Evolutionary conservation across 2,888 invertebrate genomes (phyloP).

Genomic region (Amphimallon solstitiale): DNA sequence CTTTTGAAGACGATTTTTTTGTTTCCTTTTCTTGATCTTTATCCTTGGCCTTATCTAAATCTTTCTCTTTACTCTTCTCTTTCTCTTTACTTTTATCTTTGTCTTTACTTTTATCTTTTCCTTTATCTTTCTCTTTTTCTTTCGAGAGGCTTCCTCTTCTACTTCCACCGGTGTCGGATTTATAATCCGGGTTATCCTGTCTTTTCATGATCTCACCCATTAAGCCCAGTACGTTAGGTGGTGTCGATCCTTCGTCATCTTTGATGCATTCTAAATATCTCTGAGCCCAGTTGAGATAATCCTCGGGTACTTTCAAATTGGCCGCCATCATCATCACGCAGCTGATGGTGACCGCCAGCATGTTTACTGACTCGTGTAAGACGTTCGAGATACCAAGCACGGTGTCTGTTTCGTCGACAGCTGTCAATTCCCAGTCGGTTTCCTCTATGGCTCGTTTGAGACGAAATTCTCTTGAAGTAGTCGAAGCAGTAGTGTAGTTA

Average conservation of each 20-base stretch:
- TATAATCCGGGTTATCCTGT: background rate
- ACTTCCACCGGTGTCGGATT: background rate
- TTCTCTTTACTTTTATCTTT: no score
- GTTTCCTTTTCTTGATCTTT: conserved; percentile 10
- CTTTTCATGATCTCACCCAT: conserved; percentile 45
- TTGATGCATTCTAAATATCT: conserved; percentile 48
- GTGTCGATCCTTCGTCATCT: conserved; percentile 44
- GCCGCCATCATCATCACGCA: conserved; percentile 51
- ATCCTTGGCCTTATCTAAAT: no score
- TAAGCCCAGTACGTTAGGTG: conserved; percentile 49
- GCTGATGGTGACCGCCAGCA: conserved; percentile 48
- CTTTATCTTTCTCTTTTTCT: no score
- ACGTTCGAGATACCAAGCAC: conserved; percentile 32
- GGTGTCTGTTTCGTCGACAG: conserved; percentile 35
- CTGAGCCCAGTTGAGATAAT: conserved; percentile 44
- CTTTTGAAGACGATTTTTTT: background rate
- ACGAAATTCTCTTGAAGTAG: conserved; percentile 40
- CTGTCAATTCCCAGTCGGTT: conserved; percentile 39
- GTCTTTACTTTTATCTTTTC: background rate
- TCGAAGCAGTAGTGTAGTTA: conserved; percentile 1
- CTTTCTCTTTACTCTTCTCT: no score
- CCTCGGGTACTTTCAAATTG: conserved; percentile 41
- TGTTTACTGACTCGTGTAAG: conserved; percentile 41
- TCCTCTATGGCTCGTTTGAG: conserved; percentile 37
- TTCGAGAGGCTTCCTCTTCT: background rate